Evolutionary conservation across 92 coral and sea anemone species (phyloP), one percentile per base, ranked within the genome.

Genomic region (Epizoanthus rinbou): DNA sequence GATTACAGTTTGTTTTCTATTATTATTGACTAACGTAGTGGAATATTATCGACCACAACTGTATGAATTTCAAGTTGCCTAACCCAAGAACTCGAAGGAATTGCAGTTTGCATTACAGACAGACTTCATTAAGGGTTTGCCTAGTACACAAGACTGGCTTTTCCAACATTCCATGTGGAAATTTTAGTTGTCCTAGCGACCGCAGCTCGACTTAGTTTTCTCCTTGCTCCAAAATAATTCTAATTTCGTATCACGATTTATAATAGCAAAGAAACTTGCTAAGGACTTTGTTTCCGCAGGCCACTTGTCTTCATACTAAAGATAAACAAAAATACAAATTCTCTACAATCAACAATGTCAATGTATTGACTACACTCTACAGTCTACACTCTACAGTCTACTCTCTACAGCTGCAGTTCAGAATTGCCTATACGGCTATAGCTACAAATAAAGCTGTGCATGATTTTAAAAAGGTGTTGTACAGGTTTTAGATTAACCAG

Each of bases 111-210:
- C 39, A 11, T 8, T 67, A 19, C n/a, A 24, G 47, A 14, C 17
- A 28, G 15, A 56, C 24, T 15, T 74, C 43, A 25, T 28, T 45
- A 28, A n/a, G 6, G 57, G 50, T 0, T 17, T 37, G 62, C 43
- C 15, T 15, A 11, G 23, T 74, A 14, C 10, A 25, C n/a, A n/a
- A 50, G 53, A 8, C 0, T 5, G 41, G 21, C 31, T 57, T 57
- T 9, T 35, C 18, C 47, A 57, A 57, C 81, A 75, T 75, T 75
- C 81, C 81, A 75, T 17, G 18, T 56, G 14, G 3, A 52, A 21
- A 6, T 7, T 18, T 56, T 8, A 56, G 81, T 75, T 75, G 81
- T 75, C 81, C 33, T 24, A 72, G 72, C 57, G 43, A 80, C 37
- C 4, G 45, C 35, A 6, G 43, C 16, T 71, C 28, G 70, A 17